Percentiles rank a stretch among this genome's conserved stretches.
phyloP scores from a whole-genome alignment of 2,888 invertebrate species.

The Tortrix viridana region DNA sequence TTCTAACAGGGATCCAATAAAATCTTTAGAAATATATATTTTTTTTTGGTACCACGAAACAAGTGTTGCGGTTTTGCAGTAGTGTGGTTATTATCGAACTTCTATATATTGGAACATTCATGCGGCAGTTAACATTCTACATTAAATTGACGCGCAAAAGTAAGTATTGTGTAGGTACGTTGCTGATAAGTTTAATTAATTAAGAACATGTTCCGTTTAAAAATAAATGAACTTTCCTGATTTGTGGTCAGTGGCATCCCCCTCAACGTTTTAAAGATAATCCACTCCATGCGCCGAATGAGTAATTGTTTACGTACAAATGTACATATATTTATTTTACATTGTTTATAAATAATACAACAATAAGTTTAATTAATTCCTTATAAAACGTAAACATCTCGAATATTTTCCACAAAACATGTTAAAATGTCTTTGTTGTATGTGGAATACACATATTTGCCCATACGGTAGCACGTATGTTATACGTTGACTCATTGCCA shows the following conservation, averaged over 20 bases:
- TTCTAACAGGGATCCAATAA: too few relatives aligned
- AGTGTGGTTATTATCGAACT: background rate
- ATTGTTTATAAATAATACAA: slow-evolving; percentile 19
- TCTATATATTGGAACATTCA: background rate
- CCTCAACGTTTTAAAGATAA: slow-evolving; percentile 23
- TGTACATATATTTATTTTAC: slow-evolving; percentile 1
- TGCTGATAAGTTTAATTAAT: too few relatives aligned
- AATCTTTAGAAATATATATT: too few relatives aligned
- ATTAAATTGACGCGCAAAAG: too few relatives aligned
- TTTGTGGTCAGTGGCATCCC: slow-evolving; percentile 7
- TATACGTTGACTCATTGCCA: slow-evolving; percentile 26
- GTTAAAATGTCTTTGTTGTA: slow-evolving; percentile 20
- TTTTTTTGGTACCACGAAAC: too few relatives aligned
- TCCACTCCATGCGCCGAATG: slow-evolving; percentile 16
- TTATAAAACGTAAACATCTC: slow-evolving; percentile 20
- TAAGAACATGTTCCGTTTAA: too few relatives aligned
- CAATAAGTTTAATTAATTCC: slow-evolving; percentile 32
- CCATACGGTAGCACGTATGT: slow-evolving; percentile 21
- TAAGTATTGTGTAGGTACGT: too few relatives aligned
- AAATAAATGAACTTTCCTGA: background rate
- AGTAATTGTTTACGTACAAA: slow-evolving; percentile 30
- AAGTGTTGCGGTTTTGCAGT: background rate
- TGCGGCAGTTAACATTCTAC: too few relatives aligned
- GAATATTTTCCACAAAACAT: slow-evolving; percentile 8
- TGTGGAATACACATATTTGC: slow-evolving; percentile 26